A percentile compares a stretch with the other conserved stretches of the same genome.
Evolutionary conservation across 92 coral and sea anemone species (phyloP).

Genomic region (Phenganax stokvisi): DNA sequence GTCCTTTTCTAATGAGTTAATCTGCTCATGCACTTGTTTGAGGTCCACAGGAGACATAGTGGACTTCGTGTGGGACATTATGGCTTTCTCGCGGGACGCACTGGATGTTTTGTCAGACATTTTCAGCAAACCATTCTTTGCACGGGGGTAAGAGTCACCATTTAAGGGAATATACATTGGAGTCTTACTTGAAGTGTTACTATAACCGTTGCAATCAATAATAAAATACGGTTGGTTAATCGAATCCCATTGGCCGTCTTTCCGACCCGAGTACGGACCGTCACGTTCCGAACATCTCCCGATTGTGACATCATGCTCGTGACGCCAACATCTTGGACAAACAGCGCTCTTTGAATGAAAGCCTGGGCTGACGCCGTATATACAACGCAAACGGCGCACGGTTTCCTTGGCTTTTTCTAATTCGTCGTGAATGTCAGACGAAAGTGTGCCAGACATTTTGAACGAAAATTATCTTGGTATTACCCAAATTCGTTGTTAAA

Average conservation of each 20-base stretch:
- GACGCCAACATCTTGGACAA: slow-evolving; percentile 23
- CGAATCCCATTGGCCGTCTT: slow-evolving; percentile 13
- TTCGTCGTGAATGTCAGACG: slow-evolving; percentile 31
- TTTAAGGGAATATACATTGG: neutral
- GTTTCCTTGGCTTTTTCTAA: slow-evolving; percentile 37
- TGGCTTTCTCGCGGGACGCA: neutral
- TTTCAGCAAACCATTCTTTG: neutral
- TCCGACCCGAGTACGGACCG: slow-evolving; percentile 17
- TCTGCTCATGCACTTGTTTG: slow-evolving; percentile 14
- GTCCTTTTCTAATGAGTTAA: slow-evolving; percentile 14
- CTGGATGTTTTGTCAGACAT: neutral
- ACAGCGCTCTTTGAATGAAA: slow-evolving; percentile 7
- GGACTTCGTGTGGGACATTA: neutral
- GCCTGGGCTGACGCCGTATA: slow-evolving; percentile 19
- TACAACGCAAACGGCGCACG: slow-evolving; percentile 24
- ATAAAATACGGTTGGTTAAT: neutral
- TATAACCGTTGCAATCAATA: neutral
- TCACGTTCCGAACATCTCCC: slow-evolving; percentile 15
- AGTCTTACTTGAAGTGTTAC: neutral
- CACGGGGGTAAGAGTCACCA: neutral
- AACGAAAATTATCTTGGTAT: neutral
- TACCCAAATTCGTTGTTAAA: neutral
- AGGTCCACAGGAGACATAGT: slow-evolving; percentile 15
- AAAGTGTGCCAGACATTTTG: neutral
- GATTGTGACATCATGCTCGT: slow-evolving; percentile 24